Percentiles rank a stretch among this genome's conserved stretches.
Conservation (phyloP, 2,888 invertebrate genomes). For the Lycaena phlaeas region DNA sequence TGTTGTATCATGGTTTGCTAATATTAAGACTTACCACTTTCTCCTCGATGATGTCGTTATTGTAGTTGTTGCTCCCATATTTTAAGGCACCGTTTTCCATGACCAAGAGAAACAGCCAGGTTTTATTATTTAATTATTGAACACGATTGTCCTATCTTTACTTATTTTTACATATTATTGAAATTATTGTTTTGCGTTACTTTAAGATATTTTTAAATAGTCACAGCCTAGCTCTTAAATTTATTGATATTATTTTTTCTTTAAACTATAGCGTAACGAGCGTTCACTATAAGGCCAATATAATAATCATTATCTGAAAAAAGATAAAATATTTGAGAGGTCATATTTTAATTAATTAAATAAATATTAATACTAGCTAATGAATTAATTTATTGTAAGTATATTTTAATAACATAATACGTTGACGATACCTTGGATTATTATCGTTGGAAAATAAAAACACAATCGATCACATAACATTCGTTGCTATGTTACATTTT, state of each 20-base stretch:
- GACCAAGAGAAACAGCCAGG: conserved; percentile 62
- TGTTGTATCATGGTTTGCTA: too few relatives aligned
- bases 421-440: conserved; percentile 1
- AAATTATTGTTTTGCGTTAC: conserved; percentile 14
- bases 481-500: conserved; percentile 60
- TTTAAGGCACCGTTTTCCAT: conserved; percentile 75
- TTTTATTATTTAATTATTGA: conserved; percentile 24
- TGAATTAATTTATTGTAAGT: too few relatives aligned
- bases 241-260: conserved; percentile 6
- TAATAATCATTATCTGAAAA: conserved; percentile 7
- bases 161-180: conserved; percentile 20
- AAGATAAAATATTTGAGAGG: not conserved
- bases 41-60: conserved; percentile 64
- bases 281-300: conserved; percentile 5
- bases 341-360: not conserved
- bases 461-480: conserved; percentile 23
- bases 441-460: conserved; percentile 16
- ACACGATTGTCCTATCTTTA: conserved; percentile 22
- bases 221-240: conserved; percentile 18
- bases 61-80: conserved; percentile 73
- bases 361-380: not conserved
- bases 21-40: conserved; percentile 56
- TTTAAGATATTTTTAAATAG: conserved; percentile 13
- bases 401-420: too few relatives aligned
- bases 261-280: not conserved